Conservation (phyloP, 2,797 vertebrate genomes). For the Rhinogobio ventralis region DNA sequence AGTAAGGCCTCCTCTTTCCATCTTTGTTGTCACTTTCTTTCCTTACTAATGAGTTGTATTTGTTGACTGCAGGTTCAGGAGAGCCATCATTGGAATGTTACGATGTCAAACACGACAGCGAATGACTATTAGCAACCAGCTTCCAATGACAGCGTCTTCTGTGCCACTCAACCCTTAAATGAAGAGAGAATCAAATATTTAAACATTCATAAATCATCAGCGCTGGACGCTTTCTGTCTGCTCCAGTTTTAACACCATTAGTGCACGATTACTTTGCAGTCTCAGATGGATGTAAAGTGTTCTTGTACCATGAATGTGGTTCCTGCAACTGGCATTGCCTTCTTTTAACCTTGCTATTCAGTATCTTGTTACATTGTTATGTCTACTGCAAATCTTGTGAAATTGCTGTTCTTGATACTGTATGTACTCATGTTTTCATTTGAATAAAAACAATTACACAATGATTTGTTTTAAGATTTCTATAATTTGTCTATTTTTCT, state of each 20-base stretch:
- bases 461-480: not conserved
- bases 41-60: not conserved
- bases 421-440: not conserved
- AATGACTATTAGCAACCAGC: conserved; percentile 83
- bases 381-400: not conserved
- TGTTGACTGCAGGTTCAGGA: conserved; percentile 75
- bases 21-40: not conserved
- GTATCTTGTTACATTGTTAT: not conserved
- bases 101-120: conserved; percentile 88
- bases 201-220: conserved; percentile 31
- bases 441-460: conserved; percentile 26
- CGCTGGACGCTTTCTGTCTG: conserved; percentile 45
- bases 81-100: conserved; percentile 90
- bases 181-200: not conserved
- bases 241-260: conserved; percentile 6
- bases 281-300: not conserved
- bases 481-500: not conserved
- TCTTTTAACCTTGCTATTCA: not conserved
- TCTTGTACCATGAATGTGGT: not conserved
- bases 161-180: conserved; percentile 75
- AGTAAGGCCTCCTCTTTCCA: conserved; percentile 77
- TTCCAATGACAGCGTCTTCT: conserved; percentile 85
- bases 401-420: not conserved
- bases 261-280: not conserved
- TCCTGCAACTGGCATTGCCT: not conserved